Base-by-base conservation (phyloP, 2,797 vertebrate species). In the Leptatherina wallacei region DNA sequence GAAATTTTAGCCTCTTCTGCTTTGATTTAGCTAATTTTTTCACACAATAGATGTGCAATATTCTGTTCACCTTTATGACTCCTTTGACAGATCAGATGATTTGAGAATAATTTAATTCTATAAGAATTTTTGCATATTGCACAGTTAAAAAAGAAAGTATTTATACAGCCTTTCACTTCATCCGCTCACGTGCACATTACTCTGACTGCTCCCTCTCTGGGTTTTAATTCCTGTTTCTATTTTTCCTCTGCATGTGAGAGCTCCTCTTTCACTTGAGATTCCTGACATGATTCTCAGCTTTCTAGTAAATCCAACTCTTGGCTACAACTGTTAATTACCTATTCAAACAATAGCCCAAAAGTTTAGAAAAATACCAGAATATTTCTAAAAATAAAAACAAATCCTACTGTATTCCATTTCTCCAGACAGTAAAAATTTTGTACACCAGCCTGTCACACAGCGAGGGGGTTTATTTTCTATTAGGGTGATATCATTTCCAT, bases 391-490 rank as follows among this genome's bases (percentile, higher is more conserved):
- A 18, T 16, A 18, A 32, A 83, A 82, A 82, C 70, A 82, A 84
- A 82, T 44, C 77, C 71, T 51, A 51, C 65, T 18, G 70, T 55
- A 30, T 6, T 51, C 33, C 1, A 0, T 16, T 32, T 32, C 75
- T 60, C 65, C 35, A 2, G 40, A 40, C 60, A 52, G 64, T 55
- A 27, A 40, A 64, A 52, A 61, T 59, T 27, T 35, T 75, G 65
- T 33, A 22, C 65, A 60, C 6, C 83, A 81, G 85, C 82, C 81
- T 75, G 79, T 81, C 80, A 58, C 85, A 71, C 80, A 81, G 84
- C 35, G 5, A 82, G 87, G 44, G 77, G 68, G 79, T 85, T 85
- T 78, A 75, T 81, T 89, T 85, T 87, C 85, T 79, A 69, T 88
- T 66, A 79, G 42, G 2, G 61, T 60, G 13, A 74, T 80, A 75